Conservation (phyloP, 2,113 vertebrate species). For the Ptyas mucosa region DNA sequence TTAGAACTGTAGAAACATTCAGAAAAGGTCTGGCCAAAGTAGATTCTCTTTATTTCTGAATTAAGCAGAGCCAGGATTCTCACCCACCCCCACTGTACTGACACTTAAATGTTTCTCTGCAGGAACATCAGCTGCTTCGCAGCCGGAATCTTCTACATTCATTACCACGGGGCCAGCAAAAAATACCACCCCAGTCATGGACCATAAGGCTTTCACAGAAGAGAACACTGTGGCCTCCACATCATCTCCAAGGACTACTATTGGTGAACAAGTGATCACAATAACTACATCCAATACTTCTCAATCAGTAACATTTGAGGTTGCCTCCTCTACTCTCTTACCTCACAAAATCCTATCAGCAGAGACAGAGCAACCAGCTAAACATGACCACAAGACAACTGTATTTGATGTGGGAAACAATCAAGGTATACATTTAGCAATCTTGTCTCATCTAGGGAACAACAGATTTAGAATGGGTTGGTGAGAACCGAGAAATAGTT, state of each 20-base stretch:
- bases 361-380: background rate
- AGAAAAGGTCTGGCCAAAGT: background rate
- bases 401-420: slow-evolving; percentile 53
- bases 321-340: slow-evolving; percentile 16
- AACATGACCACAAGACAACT: slow-evolving; percentile 36
- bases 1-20: background rate
- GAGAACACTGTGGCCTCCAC: slow-evolving; percentile 3
- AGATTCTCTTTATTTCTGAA: background rate
- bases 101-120: slow-evolving; percentile 19
- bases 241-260: slow-evolving; percentile 19
- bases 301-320: background rate
- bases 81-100: background rate
- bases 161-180: background rate
- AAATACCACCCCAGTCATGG: slow-evolving; percentile 6
- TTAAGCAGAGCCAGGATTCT: background rate
- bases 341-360: background rate
- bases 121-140: slow-evolving; percentile 44
- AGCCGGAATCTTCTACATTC: slow-evolving; percentile 9
- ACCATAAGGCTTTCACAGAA: slow-evolving; percentile 20
- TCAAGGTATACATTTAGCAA: slow-evolving; percentile 52
- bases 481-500: background rate
- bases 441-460: slow-evolving; percentile 6
- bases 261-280: accelerated
- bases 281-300: background rate
- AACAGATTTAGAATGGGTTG: background rate